phyloP scores from a whole-genome alignment of 1,140 invertebrate genomes.

The Brachionus rubens region DNA sequence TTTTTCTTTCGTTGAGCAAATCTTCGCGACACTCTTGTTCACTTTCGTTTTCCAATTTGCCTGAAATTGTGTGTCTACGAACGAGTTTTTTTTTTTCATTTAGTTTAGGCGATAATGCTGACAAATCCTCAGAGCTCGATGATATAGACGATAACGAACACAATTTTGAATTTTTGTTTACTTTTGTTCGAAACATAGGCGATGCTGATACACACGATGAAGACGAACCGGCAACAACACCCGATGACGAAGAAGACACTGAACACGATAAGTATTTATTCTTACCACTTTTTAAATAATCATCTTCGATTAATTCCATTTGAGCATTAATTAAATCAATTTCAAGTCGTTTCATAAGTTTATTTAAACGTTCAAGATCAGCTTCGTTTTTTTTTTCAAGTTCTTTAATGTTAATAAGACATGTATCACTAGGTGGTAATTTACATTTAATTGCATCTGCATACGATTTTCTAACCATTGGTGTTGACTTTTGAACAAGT shows the following conservation, averaged over 20 bases:
- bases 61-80: constrained; percentile 17
- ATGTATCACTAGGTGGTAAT: background rate
- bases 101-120: background rate
- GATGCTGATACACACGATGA: constrained; percentile 24
- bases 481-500: background rate
- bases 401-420: background rate
- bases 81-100: background rate
- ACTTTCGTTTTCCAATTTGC: background rate
- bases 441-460: background rate
- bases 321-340: constrained; percentile 25
- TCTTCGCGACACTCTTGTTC: background rate
- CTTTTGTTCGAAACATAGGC: background rate
- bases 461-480: background rate
- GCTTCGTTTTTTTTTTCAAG: background rate
- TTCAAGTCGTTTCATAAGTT: constrained; percentile 24
- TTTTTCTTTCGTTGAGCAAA: background rate
- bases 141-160: background rate
- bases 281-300: background rate
- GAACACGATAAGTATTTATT: constrained; percentile 8
- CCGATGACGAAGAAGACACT: constrained; percentile 7
- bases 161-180: background rate
- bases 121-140: constrained; percentile 1
- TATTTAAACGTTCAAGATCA: background rate
- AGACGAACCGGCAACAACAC: background rate
- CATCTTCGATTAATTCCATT: constrained; percentile 29